Percentiles rank a stretch among this genome's conserved stretches.
Conservation (phyloP, 1,140 invertebrate genomes). For the Drosophila aff. region DNA sequence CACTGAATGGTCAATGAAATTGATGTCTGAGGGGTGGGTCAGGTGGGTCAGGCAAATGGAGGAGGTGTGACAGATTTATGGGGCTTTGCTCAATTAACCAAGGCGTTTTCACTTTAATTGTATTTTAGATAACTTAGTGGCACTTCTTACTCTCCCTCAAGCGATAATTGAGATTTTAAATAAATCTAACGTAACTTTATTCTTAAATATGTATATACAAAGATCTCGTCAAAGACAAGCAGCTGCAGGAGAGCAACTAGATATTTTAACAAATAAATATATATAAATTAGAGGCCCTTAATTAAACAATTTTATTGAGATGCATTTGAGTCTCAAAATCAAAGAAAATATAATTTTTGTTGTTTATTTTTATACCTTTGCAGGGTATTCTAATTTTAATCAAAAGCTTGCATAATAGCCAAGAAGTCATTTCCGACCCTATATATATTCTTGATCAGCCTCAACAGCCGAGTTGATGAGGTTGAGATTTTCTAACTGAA, state of each 20-base stretch:
- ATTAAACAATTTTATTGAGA: background rate
- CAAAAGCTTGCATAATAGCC: no score
- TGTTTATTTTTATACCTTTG: no score
- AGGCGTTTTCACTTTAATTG: conserved; percentile 5
- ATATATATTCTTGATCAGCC: no score
- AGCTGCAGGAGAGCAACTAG: background rate
- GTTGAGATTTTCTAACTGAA: background rate
- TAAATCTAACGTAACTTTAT: background rate
- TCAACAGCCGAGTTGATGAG: no score
- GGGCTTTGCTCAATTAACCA: conserved; percentile 4
- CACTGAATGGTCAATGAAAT: conserved; percentile 8
- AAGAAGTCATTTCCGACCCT: no score
- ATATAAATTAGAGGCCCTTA: background rate
- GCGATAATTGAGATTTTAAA: background rate
- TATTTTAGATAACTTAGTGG: background rate
- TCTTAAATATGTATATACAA: no score
- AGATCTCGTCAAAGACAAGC: background rate
- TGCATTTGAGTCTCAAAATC: no score
- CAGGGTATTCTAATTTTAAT: no score
- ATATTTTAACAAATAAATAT: no score
- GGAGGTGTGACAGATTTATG: conserved; percentile 14
- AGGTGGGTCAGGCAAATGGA: background rate
- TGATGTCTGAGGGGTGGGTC: background rate
- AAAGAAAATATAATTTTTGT: no score
- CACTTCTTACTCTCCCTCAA: no score